phyloP scores from a whole-genome alignment of 1,140 invertebrate species.

The Coboldia fuscipes region DNA sequence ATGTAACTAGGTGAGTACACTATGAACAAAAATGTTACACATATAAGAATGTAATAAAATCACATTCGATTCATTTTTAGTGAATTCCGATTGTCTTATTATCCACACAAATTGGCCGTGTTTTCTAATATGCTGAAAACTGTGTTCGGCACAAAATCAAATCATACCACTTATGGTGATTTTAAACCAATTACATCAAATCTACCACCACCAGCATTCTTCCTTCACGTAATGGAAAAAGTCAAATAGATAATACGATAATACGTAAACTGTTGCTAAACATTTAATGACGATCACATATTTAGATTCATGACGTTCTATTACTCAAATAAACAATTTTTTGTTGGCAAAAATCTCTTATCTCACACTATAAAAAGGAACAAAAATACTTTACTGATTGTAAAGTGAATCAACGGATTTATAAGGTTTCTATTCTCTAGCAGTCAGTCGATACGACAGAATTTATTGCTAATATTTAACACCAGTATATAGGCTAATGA shows the following conservation, averaged over 20 bases:
- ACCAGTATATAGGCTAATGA: too few relatives aligned
- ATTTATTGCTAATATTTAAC: too few relatives aligned
- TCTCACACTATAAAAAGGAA: too few relatives aligned
- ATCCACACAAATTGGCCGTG: slow-evolving; percentile 49
- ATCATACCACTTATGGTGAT: slow-evolving; percentile 55
- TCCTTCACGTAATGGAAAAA: slow-evolving; percentile 65
- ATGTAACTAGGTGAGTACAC: slow-evolving; percentile 16
- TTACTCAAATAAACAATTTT: too few relatives aligned
- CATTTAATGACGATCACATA: neutral
- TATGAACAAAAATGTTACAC: slow-evolving; percentile 6
- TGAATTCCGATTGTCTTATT: slow-evolving; percentile 68
- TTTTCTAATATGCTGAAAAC: slow-evolving; percentile 49
- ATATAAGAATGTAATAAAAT: slow-evolving; percentile 5
- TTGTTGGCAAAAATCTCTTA: too few relatives aligned
- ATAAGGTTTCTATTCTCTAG: too few relatives aligned
- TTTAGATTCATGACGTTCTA: too few relatives aligned
- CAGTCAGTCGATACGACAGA: too few relatives aligned
- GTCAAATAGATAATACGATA: neutral
- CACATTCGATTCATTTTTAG: too few relatives aligned
- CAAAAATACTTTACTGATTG: too few relatives aligned
- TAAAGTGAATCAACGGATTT: too few relatives aligned
- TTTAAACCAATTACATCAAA: slow-evolving; percentile 43
- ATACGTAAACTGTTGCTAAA: neutral
- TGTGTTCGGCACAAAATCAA: slow-evolving; percentile 38
- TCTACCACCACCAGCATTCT: slow-evolving; percentile 49